Percentiles rank a stretch among this genome's conserved stretches.
Evolutionary conservation across 2,113 vertebrate genomes (phyloP).

Genomic region (Euleptes europaea): DNA sequence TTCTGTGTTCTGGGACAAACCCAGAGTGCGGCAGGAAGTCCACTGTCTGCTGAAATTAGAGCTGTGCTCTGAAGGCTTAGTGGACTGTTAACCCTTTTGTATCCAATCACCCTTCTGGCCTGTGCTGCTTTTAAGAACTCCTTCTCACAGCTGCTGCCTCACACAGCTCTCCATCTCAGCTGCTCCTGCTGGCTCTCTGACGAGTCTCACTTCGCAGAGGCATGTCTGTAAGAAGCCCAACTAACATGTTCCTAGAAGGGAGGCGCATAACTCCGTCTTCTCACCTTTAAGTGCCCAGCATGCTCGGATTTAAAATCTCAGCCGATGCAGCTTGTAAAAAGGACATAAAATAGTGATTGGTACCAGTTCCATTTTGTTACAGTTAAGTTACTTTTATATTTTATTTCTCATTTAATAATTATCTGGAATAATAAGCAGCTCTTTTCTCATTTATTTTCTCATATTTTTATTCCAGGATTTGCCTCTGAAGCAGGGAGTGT

Average conservation of each 20-base stretch:
- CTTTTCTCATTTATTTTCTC: conserved; percentile 96
- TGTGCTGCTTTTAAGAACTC: neutral
- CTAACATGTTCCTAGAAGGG: conserved; percentile 15
- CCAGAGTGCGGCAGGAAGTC: neutral
- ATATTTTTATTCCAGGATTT: conserved; percentile 99
- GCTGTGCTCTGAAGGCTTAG: neutral
- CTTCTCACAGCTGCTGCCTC: neutral
- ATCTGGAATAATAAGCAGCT: conserved; percentile 93
- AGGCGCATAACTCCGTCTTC: conserved; percentile 10
- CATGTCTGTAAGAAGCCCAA: accelerated
- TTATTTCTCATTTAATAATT: conserved; percentile 83
- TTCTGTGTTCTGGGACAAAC: neutral
- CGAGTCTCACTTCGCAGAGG: neutral
- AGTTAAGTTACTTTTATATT: conserved; percentile 75
- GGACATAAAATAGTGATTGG: conserved; percentile 51
- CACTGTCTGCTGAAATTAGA: neutral
- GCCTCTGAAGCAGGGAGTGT: conserved; percentile 99
- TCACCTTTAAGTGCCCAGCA: neutral
- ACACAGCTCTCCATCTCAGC: neutral
- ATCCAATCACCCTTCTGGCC: neutral
- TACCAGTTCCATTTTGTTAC: conserved; percentile 85
- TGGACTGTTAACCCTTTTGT: neutral
- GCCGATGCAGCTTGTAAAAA: conserved; percentile 31
- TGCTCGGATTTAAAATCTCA: conserved; percentile 19
- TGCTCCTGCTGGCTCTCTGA: neutral